Conservation (phyloP, 2,888 invertebrate species). For the Sturmia bella region DNA sequence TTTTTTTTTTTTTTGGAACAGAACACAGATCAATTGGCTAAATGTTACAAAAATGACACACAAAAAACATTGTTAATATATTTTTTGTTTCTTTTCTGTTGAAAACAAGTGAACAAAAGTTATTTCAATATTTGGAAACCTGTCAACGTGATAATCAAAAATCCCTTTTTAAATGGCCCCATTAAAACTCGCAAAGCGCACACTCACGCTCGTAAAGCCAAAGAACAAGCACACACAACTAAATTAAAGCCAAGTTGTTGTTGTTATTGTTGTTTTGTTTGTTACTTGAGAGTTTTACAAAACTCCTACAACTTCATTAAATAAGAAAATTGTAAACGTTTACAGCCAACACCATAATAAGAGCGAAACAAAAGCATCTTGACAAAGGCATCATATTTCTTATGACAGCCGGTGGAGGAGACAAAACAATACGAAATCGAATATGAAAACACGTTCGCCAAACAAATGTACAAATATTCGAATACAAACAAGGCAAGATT, state of each 20-base stretch:
- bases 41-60: constrained; percentile 27
- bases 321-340: constrained; percentile 2
- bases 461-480: constrained; percentile 2
- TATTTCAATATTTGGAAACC: constrained; percentile 60
- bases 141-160: constrained; percentile 61
- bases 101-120: constrained; percentile 11
- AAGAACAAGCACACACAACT: constrained; percentile 17
- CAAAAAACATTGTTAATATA: constrained; percentile 44
- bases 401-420: constrained; percentile 55
- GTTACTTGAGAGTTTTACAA: constrained; percentile 37
- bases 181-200: constrained; percentile 30
- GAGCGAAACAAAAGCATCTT: constrained; percentile 61
- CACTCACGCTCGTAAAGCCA: neutral
- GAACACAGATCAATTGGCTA: constrained; percentile 40
- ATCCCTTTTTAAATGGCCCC: constrained; percentile 64
- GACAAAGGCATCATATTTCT: constrained; percentile 66
- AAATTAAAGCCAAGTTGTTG: constrained; percentile 30
- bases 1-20: too few species aligned
- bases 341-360: constrained; percentile 22
- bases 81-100: constrained; percentile 42
- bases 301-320: constrained; percentile 66
- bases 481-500: neutral
- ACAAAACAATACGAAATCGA: constrained; percentile 45
- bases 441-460: constrained; percentile 20
- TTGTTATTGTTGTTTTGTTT: constrained; percentile 20